Percentiles rank a stretch among this genome's conserved stretches.
These are phyloP conservation scores for Drosophila demipolita DNA, from an alignment of 2,888 invertebrate species.

Conservation along the genomic window DNA sequence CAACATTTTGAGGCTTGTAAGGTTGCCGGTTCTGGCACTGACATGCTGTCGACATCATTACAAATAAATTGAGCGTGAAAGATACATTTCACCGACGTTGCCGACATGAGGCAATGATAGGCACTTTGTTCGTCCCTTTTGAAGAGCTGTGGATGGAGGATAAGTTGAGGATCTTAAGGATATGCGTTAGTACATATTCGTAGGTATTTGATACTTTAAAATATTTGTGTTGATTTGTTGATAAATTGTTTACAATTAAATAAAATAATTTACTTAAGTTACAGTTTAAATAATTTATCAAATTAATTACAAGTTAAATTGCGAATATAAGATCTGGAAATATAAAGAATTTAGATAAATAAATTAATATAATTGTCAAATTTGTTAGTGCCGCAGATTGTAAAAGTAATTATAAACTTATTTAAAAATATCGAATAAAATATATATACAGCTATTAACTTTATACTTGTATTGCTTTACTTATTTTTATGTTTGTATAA, in stretches of 20 bases:
- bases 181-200: background rate
- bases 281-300: background rate
- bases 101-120: slow-evolving; percentile 62
- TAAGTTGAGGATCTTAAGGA: slow-evolving; percentile 1
- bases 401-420: background rate
- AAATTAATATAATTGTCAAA: background rate
- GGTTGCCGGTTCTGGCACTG: slow-evolving; percentile 42
- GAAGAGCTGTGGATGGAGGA: background rate
- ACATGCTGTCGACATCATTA: slow-evolving; percentile 75
- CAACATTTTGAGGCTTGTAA: slow-evolving; percentile 34
- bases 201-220: slow-evolving; percentile 40
- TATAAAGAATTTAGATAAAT: background rate
- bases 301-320: background rate
- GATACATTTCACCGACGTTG: slow-evolving; percentile 70
- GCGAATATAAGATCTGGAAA: background rate
- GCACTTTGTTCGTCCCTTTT: slow-evolving; percentile 31
- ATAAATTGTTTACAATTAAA: slow-evolving; percentile 1
- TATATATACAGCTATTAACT: background rate
- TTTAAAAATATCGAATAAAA: background rate
- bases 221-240: slow-evolving; percentile 18
- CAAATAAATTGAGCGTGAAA: slow-evolving; percentile 80
- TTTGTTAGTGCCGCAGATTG: background rate
- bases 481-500: background rate
- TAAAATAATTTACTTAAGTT: background rate
- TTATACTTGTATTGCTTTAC: background rate